Percentiles rank a stretch among this genome's conserved stretches.
Evolutionary conservation across 2,888 invertebrate genomes (phyloP).

Genomic region (Acleris holmiana): DNA sequence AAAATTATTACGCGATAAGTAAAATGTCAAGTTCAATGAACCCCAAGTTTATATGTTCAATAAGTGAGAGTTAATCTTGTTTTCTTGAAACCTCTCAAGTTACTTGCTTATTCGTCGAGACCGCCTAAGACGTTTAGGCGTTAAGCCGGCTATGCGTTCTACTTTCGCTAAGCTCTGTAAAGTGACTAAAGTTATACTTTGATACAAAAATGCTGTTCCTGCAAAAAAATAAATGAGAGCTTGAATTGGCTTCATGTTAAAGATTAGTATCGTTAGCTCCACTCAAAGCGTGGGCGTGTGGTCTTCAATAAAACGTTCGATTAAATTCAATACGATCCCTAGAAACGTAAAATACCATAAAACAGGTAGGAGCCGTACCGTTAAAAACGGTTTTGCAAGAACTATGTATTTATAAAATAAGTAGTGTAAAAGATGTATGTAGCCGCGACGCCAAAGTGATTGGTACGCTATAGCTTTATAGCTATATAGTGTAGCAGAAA

Average conservation of each 20-base stretch:
- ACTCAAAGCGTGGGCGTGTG: neutral
- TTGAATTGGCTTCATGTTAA: neutral
- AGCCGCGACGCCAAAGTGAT: too few species aligned
- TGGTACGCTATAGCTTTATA: too few species aligned
- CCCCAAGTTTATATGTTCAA: slow-evolving; percentile 18
- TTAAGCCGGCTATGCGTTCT: slow-evolving; percentile 32
- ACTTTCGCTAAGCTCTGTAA: slow-evolving; percentile 35
- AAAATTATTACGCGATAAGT: too few species aligned
- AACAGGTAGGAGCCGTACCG: too few species aligned
- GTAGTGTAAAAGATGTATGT: too few species aligned
- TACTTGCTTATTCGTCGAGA: slow-evolving; percentile 44
- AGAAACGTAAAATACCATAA: neutral
- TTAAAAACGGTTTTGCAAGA: too few species aligned
- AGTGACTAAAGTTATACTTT: slow-evolving; percentile 11
- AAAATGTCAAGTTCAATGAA: slow-evolving; percentile 23
- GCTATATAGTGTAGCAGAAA: too few species aligned
- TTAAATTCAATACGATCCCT: neutral
- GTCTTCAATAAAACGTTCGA: neutral
- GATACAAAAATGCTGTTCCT: slow-evolving; percentile 11
- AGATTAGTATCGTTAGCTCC: neutral
- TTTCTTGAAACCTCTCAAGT: slow-evolving; percentile 59
- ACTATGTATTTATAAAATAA: too few species aligned
- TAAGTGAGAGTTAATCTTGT: slow-evolving; percentile 44
- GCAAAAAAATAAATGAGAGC: neutral
- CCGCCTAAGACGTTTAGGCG: slow-evolving; percentile 38